Percentiles rank a stretch among this genome's conserved stretches.
Conservation (phyloP, 37 sponge, comb jelly and placozoan species). For the Ianthella basta region DNA sequence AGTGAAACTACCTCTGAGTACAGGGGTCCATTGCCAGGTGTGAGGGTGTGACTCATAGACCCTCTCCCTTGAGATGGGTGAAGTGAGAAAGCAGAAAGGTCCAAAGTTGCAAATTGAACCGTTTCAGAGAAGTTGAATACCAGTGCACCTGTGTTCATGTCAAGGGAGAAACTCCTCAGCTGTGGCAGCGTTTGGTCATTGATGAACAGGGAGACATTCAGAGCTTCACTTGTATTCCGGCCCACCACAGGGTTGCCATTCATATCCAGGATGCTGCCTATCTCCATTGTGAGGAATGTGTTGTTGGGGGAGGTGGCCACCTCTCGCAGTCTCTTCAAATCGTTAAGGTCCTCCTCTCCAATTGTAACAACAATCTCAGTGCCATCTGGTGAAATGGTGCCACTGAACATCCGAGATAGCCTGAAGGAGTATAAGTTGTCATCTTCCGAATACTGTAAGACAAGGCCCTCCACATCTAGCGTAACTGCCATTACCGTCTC, state of each 20-base stretch:
- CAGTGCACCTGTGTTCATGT: constrained; percentile 72
- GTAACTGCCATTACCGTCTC: constrained; percentile 79
- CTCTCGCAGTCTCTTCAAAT: constrained; percentile 72
- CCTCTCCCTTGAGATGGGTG: constrained; percentile 36
- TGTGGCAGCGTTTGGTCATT: constrained; percentile 64
- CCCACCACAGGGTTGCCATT: constrained; percentile 66
- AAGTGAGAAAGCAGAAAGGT: constrained; percentile 70
- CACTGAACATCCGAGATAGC: constrained; percentile 30
- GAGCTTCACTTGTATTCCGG: constrained; percentile 40
- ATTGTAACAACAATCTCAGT: constrained; percentile 65
- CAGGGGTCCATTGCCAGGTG: constrained; percentile 26
- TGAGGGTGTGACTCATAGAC: constrained; percentile 45
- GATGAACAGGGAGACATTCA: constrained; percentile 60
- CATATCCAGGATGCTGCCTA: constrained; percentile 77
- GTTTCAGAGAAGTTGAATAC: constrained; percentile 84
- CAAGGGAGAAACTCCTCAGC: constrained; percentile 58
- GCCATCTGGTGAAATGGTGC: constrained; percentile 59
- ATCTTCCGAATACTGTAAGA: constrained; percentile 57
- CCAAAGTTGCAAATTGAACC: constrained; percentile 61
- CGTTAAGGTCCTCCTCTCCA: constrained; percentile 69
- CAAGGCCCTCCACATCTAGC: constrained; percentile 59
- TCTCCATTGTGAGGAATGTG: constrained; percentile 77
- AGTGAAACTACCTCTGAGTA: constrained; percentile 43
- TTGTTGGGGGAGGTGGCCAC: constrained; percentile 72
- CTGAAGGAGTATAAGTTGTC: constrained; percentile 23